Conservation (phyloP, 2,113 vertebrate genomes). For the Phalacrocorax aristotelis region DNA sequence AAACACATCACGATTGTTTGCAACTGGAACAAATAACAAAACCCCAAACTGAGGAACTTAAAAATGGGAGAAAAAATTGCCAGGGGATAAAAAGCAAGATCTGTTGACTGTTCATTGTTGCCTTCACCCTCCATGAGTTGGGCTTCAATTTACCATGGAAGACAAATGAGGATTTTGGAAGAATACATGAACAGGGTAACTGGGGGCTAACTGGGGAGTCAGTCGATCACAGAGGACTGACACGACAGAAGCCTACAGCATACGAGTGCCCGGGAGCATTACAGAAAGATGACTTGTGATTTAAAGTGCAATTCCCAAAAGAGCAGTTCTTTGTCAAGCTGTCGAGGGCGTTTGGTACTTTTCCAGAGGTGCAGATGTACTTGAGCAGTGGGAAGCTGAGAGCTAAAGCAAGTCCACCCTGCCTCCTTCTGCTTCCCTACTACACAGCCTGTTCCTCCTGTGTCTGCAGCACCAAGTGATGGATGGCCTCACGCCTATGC, state of each 20-base stretch:
- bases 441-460: neutral
- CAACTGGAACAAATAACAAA: neutral
- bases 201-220: neutral
- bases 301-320: neutral
- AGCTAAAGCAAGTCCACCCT: neutral
- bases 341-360: neutral
- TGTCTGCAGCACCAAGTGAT: neutral
- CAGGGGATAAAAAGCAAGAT: neutral
- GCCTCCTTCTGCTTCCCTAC: neutral
- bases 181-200: neutral
- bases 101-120: neutral
- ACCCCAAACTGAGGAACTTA: neutral
- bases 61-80: neutral
- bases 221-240: neutral
- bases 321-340: neutral
- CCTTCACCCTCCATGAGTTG: neutral
- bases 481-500: fast-evolving
- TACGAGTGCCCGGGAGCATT: neutral
- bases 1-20: neutral
- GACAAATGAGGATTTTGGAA: neutral
- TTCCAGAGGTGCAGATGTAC: slow-evolving; percentile 29
- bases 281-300: neutral
- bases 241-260: neutral
- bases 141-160: neutral
- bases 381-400: neutral